Base-by-base conservation (phyloP, 2,888 invertebrate species). In the Drosophila stalkeri region DNA sequence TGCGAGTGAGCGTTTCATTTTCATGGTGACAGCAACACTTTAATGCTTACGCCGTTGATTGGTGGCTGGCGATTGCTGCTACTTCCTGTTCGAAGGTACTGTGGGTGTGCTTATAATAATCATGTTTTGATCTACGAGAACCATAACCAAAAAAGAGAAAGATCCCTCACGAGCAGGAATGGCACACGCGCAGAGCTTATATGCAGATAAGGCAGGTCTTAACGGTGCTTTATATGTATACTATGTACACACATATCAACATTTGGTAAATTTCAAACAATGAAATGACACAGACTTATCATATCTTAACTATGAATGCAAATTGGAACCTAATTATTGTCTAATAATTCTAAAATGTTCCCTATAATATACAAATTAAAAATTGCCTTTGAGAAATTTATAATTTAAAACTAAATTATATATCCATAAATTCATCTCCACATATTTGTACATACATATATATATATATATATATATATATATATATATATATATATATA, bases 21-120 rank as follows among this genome's bases (percentile, higher is more conserved):
- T 71, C 78, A 83, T 86, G 89, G 89, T 86, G 87, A 90, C 89
- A 90, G 85, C 80, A 57, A 77, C 68, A 59, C 39, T 70, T 68
- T 69, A 70, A 80, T 77, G 82, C 74, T 77, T 86, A 67, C 51
- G 46, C 18, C 72, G 55, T 70, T 66, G 76, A 77, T 80, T 85
- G 83, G 76, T 88, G 66, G 65, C 20, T 54, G 61, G 61, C 80
- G 82, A 74, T 84, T 87, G 52, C 70, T 69, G 44, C 66, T 76
- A 86, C 89, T 86, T 86, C 90, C 86, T 86, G 90, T 81, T 89
- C 72, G 70, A 57, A 67, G 72, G 63, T 74, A 73, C 69, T 75
- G 86, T 86, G 87, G 90, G 86, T 84, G 86, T 86, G 75, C 74
- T 56, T 65, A 16, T 65, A 74, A 14, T 63, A 76, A 82, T 80